Conservation (phyloP, 2,888 invertebrate genomes). For the Marasmarcha lunaedactyla region DNA sequence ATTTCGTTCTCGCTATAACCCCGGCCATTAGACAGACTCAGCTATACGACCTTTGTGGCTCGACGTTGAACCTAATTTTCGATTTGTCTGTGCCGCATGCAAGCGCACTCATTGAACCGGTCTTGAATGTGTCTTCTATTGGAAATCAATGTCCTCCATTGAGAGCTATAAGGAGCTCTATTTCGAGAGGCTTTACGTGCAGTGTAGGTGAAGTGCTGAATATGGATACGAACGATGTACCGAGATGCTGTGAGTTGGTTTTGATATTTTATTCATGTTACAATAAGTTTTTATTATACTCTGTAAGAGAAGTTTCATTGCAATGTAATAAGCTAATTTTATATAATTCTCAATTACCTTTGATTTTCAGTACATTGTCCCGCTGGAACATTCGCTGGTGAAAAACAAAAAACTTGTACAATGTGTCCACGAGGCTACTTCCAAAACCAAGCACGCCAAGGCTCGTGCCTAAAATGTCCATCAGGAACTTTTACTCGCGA, state of each 20-base stretch:
- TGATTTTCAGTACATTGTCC: slow-evolving; percentile 89
- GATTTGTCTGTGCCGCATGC: slow-evolving; percentile 94
- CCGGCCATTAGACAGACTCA: slow-evolving; percentile 92
- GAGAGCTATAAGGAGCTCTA: slow-evolving; percentile 85
- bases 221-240: slow-evolving; percentile 91
- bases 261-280: slow-evolving; percentile 2
- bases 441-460: slow-evolving; percentile 92
- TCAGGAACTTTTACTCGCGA: slow-evolving; percentile 93
- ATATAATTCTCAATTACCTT: no score
- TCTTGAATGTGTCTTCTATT: slow-evolving; percentile 89
- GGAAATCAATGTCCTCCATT: slow-evolving; percentile 94
- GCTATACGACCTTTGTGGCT: slow-evolving; percentile 94
- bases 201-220: slow-evolving; percentile 94
- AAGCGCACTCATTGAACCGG: slow-evolving; percentile 88
- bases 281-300: not conserved
- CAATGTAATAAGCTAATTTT: no score
- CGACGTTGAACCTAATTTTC: slow-evolving; percentile 92
- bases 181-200: slow-evolving; percentile 92
- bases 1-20: slow-evolving; percentile 87
- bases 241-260: slow-evolving; percentile 86
- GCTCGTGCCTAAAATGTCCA: slow-evolving; percentile 90
- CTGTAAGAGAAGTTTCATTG: no score
- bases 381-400: slow-evolving; percentile 92
- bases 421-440: slow-evolving; percentile 93
- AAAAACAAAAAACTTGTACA: slow-evolving; percentile 91